These are phyloP conservation scores for Sarcophilus harrisii DNA, from an alignment of 2,797 vertebrate species.

Conservation along the genomic window DNA sequence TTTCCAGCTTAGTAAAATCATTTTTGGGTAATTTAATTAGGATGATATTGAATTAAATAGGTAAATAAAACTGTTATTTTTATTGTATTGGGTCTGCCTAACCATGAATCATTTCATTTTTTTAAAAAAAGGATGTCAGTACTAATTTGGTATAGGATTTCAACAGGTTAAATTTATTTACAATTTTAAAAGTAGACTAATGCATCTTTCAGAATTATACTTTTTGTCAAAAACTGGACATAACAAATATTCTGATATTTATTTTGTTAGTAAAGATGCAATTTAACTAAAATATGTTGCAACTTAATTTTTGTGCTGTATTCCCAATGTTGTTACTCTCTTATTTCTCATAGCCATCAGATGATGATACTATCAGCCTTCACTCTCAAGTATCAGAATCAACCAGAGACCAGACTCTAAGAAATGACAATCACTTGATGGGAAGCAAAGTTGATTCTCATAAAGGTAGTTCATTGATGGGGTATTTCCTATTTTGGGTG, in stretches of 20 bases:
- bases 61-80: background rate
- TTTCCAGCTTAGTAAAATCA: background rate
- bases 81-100: background rate
- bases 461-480: conserved; percentile 84
- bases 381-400: conserved; percentile 99
- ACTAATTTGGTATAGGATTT: conserved; percentile 48
- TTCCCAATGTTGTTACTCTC: conserved; percentile 38
- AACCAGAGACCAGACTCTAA: conserved; percentile 87
- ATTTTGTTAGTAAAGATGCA: background rate
- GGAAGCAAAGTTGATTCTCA: conserved; percentile 92
- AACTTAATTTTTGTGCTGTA: conserved; percentile 3
- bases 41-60: background rate
- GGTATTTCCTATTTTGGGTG: conserved; percentile 24
- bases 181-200: conserved; percentile 31
- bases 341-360: conserved; percentile 92
- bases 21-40: background rate
- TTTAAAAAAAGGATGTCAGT: background rate
- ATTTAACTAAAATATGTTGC: conserved; percentile 15
- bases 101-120: background rate
- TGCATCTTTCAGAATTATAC: conserved; percentile 5
- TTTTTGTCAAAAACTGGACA: conserved; percentile 53
- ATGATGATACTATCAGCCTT: conserved; percentile 98
- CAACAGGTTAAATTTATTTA: conserved; percentile 20
- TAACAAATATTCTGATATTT: conserved; percentile 41
- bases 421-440: conserved; percentile 90